Conservation (phyloP, 2,113 vertebrate species). For the Oreocharis arfaki region DNA sequence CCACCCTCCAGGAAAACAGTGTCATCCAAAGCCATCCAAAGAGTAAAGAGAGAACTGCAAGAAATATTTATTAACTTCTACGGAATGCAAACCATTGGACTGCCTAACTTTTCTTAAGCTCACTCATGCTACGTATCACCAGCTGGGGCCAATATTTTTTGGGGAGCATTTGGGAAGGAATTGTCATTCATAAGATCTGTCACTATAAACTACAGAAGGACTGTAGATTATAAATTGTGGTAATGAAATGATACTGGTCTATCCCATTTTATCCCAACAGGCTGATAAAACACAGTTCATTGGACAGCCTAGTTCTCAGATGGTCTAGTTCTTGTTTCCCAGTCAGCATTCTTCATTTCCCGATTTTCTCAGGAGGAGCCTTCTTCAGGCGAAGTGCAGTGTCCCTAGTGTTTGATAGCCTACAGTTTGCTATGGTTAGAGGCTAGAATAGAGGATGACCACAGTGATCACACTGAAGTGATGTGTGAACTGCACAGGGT, state of each 20-base stretch:
- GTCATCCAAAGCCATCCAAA: background rate
- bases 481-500: background rate
- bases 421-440: background rate
- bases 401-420: background rate
- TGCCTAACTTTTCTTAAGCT: background rate
- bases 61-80: background rate
- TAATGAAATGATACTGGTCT: background rate
- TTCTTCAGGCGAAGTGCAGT: background rate
- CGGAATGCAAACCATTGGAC: background rate
- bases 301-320: background rate
- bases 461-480: background rate
- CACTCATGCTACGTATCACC: background rate
- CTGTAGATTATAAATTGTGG: background rate
- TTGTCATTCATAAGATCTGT: background rate
- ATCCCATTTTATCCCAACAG: background rate
- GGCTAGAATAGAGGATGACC: background rate
- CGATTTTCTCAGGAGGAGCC: background rate
- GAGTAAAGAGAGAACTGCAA: background rate
- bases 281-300: background rate
- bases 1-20: background rate
- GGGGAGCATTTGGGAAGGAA: background rate
- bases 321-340: background rate
- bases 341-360: background rate
- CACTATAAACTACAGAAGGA: background rate
- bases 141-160: background rate